Percentiles rank a stretch among this genome's conserved stretches.
phyloP scores from a whole-genome alignment of 2,113 vertebrate genomes.

The Blennius ocellaris region DNA sequence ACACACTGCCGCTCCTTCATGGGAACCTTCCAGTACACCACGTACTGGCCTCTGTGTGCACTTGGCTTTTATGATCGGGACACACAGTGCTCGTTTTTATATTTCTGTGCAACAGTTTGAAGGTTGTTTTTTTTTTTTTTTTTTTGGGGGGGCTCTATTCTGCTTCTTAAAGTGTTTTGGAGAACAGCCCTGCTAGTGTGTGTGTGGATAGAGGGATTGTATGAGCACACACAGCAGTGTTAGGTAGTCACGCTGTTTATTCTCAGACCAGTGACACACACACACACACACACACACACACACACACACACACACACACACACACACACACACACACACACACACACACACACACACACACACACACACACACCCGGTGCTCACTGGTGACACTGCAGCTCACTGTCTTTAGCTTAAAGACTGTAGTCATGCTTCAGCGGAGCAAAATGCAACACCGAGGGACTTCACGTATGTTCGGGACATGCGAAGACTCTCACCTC shows the following conservation, averaged over 20 bases:
- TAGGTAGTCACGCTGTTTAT: slow-evolving; percentile 73
- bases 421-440: slow-evolving; percentile 46
- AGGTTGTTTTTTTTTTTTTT: slow-evolving; percentile 15
- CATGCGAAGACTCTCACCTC: slow-evolving; percentile 80
- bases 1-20: slow-evolving; percentile 41
- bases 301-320: slow-evolving; percentile 74
- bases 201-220: slow-evolving; percentile 45
- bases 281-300: slow-evolving; percentile 71
- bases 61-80: slow-evolving; percentile 43
- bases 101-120: slow-evolving; percentile 20
- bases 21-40: slow-evolving; percentile 25
- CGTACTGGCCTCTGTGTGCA: slow-evolving; percentile 48
- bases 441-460: slow-evolving; percentile 42
- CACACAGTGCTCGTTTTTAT: slow-evolving; percentile 59
- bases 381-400: slow-evolving; percentile 50
- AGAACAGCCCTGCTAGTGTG: slow-evolving; percentile 44
- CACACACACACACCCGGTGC: slow-evolving; percentile 64
- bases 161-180: slow-evolving; percentile 9
- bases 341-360: slow-evolving; percentile 73
- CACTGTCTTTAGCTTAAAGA: slow-evolving; percentile 54
- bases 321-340: slow-evolving; percentile 72
- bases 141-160: slow-evolving; percentile 49
- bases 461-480: slow-evolving; percentile 67
- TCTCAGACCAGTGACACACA: slow-evolving; percentile 75
- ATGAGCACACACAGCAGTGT: slow-evolving; percentile 64